These are phyloP conservation scores for Platycheirus albimanus DNA, from an alignment of 2,888 invertebrate genomes.

Conservation along the genomic window DNA sequence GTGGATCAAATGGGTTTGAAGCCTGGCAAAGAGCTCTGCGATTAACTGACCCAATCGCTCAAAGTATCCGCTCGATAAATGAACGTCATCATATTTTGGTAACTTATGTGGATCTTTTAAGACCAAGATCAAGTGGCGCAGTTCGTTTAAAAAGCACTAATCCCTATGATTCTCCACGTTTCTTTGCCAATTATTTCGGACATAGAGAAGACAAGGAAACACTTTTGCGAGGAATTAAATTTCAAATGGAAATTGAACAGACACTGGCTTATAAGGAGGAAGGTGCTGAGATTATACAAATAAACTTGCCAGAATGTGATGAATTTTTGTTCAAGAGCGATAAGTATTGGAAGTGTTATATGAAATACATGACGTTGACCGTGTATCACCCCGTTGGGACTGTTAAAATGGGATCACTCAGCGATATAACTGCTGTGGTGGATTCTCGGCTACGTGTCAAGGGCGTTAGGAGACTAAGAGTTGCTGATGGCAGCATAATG, in stretches of 20 bases:
- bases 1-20: constrained; percentile 73
- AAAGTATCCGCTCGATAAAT: constrained; percentile 25
- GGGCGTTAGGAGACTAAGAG: constrained; percentile 86
- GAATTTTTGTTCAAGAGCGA: constrained; percentile 76
- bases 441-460: constrained; percentile 86
- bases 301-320: constrained; percentile 76
- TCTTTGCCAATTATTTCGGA: constrained; percentile 85
- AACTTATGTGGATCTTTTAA: constrained; percentile 75
- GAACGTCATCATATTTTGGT: constrained; percentile 61
- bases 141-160: constrained; percentile 83
- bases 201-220: constrained; percentile 82
- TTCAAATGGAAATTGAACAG: constrained; percentile 80
- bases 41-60: constrained; percentile 38
- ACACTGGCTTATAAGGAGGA: constrained; percentile 81
- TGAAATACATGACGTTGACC: constrained; percentile 86
- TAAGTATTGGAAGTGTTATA: constrained; percentile 87
- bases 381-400: constrained; percentile 88
- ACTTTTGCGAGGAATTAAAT: constrained; percentile 78
- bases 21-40: constrained; percentile 37
- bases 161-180: constrained; percentile 83
- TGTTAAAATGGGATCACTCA: constrained; percentile 87
- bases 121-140: constrained; percentile 82
- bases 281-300: constrained; percentile 76
- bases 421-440: constrained; percentile 86
- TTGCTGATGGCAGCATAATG: constrained; percentile 90